Evolutionary conservation across 2,797 vertebrate species (phyloP).

Genomic region (Borostomias antarcticus): DNA sequence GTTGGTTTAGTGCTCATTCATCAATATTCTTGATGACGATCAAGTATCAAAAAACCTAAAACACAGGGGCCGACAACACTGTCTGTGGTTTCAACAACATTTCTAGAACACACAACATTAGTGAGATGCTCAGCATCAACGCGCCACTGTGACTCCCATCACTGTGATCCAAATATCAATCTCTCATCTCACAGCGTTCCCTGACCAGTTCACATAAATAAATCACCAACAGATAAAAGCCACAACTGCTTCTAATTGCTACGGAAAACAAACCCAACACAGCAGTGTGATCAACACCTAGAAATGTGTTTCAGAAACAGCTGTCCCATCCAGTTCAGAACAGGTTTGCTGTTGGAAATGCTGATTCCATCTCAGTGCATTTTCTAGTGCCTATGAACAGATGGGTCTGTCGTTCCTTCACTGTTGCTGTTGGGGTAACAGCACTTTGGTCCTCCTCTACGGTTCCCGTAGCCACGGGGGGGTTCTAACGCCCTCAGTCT

Average conservation of each 20-base stretch:
- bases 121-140: conserved; percentile 70
- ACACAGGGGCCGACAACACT: conserved; percentile 48
- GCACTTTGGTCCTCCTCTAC: conserved; percentile 26
- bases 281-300: conserved; percentile 71
- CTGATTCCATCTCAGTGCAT: conserved; percentile 35
- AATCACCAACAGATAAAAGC: conserved; percentile 71
- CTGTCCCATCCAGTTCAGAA: conserved; percentile 57
- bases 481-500: conserved; percentile 36
- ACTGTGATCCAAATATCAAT: conserved; percentile 63
- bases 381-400: conserved; percentile 38
- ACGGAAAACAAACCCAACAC: conserved; percentile 74
- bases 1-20: conserved; percentile 11
- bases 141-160: conserved; percentile 59
- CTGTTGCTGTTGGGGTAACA: conserved; percentile 28
- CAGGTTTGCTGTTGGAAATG: conserved; percentile 32
- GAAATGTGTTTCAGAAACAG: conserved; percentile 54
- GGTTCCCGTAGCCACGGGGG: conserved; percentile 20
- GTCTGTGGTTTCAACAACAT: conserved; percentile 38
- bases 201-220: conserved; percentile 75
- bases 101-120: conserved; percentile 59
- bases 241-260: conserved; percentile 74
- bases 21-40: not conserved
- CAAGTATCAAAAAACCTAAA: conserved; percentile 9
- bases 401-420: conserved; percentile 34
- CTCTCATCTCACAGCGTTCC: conserved; percentile 57